phyloP scores from a whole-genome alignment of 2,797 vertebrate species.

The Chlorospingus flavigularis region DNA sequence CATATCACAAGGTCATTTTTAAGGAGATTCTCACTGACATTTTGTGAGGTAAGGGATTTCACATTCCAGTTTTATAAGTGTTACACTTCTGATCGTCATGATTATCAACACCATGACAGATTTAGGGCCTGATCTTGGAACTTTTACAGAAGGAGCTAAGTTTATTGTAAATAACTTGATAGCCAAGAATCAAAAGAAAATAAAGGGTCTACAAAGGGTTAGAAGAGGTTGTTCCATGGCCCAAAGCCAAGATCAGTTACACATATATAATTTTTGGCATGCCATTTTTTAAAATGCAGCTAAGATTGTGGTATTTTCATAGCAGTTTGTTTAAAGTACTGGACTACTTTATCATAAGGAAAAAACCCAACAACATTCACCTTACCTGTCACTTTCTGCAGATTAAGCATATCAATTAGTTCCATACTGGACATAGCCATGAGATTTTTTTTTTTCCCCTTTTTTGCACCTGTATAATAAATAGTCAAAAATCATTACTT shows the following conservation, averaged over 20 bases:
- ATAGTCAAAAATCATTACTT: background rate
- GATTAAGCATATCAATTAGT: background rate
- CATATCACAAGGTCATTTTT: conserved; percentile 22
- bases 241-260: conserved; percentile 1
- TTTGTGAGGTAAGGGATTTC: conserved; percentile 47
- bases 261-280: background rate
- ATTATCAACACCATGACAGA: conserved; percentile 11
- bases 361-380: background rate
- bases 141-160: background rate
- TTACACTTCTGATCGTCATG: background rate
- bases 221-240: background rate
- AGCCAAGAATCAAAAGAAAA: conserved; percentile 30
- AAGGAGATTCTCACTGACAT: conserved; percentile 26
- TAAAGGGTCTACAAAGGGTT: background rate
- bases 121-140: conserved; percentile 7
- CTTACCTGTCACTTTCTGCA: background rate
- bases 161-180: conserved; percentile 13
- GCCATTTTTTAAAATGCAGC: background rate
- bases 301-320: background rate
- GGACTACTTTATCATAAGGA: background rate
- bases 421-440: background rate
- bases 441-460: background rate
- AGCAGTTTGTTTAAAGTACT: background rate
- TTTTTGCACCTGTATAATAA: background rate
- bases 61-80: conserved; percentile 18